A percentile compares a stretch with the other conserved stretches of the same genome.
Evolutionary conservation across 2,888 invertebrate genomes (phyloP).

Genomic region (Dusona sp.): DNA sequence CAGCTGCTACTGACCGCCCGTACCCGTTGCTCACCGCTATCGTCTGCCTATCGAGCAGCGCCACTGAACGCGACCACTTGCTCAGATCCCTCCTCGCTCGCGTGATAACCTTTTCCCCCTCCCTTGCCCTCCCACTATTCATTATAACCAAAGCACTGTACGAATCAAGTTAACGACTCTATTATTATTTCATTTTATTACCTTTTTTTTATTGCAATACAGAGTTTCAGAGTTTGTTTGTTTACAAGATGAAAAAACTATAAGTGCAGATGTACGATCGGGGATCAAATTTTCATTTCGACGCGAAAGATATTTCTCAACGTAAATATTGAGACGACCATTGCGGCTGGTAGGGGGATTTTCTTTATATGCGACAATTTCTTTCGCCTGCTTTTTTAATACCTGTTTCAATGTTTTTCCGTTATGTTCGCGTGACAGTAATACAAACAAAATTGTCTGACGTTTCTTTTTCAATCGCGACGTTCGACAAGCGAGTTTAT

Average conservation of each 20-base stretch:
- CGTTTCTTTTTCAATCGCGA: background rate
- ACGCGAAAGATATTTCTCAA: background rate
- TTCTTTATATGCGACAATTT: background rate
- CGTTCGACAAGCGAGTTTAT: background rate
- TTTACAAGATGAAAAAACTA: background rate
- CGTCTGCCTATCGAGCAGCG: slow-evolving; percentile 6
- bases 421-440: background rate
- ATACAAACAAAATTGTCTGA: background rate
- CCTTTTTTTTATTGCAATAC: background rate
- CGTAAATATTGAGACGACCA: background rate
- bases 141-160: slow-evolving; percentile 2
- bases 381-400: background rate
- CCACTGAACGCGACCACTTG: slow-evolving; percentile 15
- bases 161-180: background rate
- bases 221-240: background rate
- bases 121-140: background rate
- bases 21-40: slow-evolving; percentile 9
- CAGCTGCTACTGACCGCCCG: slow-evolving; percentile 78
- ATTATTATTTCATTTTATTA: background rate
- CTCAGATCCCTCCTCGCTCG: background rate
- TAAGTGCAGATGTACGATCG: background rate
- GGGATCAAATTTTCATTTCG: background rate
- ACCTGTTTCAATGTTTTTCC: background rate
- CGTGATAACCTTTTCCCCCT: background rate
- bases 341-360: background rate